These are phyloP conservation scores for Nephila pilipes DNA, from an alignment of 1,140 invertebrate species.

Conservation along the genomic window DNA sequence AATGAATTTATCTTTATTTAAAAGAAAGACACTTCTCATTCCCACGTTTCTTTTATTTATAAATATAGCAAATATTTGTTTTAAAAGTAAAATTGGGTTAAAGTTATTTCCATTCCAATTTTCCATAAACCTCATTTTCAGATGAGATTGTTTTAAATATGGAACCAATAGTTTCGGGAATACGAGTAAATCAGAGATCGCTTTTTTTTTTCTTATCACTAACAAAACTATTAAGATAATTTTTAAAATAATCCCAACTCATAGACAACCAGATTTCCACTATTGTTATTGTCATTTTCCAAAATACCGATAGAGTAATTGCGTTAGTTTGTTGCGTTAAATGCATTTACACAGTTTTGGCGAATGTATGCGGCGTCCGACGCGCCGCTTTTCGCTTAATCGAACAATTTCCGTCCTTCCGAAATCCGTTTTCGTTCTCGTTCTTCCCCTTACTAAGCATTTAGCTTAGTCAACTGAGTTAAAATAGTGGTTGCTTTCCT, in stretches of 20 bases:
- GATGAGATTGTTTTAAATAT: too few species aligned
- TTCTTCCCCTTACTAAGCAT: neutral
- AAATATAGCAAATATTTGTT: too few species aligned
- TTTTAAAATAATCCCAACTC: neutral
- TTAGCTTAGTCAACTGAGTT: neutral
- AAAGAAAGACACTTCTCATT: too few species aligned
- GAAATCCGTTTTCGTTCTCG: neutral
- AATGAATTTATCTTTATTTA: too few species aligned
- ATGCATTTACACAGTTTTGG: neutral
- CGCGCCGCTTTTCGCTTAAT: neutral
- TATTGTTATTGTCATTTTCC: neutral
- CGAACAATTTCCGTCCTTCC: slow-evolving; percentile 20
- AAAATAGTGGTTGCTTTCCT: neutral
- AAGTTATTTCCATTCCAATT: too few species aligned
- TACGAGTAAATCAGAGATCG: neutral
- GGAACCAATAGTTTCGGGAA: too few species aligned
- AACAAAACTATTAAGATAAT: neutral
- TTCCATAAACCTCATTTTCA: too few species aligned
- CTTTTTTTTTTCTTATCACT: neutral
- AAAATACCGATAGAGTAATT: slow-evolving; percentile 1
- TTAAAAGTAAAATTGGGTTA: too few species aligned
- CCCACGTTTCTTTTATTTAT: too few species aligned
- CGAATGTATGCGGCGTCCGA: neutral
- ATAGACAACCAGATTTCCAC: neutral
- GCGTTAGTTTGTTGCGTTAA: neutral